phyloP scores from a whole-genome alignment of 2,797 vertebrate genomes.

The Acridotheres tristis region DNA sequence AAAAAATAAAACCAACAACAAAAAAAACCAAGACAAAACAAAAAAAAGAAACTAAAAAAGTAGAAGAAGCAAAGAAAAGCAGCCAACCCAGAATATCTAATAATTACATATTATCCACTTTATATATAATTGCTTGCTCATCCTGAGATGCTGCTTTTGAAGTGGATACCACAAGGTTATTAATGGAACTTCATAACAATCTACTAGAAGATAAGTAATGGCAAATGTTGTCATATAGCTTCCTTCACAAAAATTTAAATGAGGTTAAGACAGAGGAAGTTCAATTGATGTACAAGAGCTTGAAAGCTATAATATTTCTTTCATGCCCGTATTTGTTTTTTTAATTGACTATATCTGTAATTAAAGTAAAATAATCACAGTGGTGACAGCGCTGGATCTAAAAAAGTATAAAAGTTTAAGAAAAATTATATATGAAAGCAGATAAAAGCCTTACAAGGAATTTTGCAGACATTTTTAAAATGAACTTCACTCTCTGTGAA shows the following conservation, averaged over 20 bases:
- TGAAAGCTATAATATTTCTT: not conserved
- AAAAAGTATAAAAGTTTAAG: not conserved
- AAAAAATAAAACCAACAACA: too few relatives aligned
- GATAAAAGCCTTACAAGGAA: not conserved
- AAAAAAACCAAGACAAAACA: too few relatives aligned
- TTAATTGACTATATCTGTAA: not conserved
- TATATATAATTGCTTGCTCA: not conserved
- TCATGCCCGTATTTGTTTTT: not conserved
- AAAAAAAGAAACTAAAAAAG: too few relatives aligned
- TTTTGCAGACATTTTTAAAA: not conserved
- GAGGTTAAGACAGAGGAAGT: not conserved
- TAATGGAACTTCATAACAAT: not conserved
- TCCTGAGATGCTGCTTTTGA: not conserved
- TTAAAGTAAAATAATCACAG: not conserved
- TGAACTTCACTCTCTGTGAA: not conserved
- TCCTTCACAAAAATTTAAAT: not conserved
- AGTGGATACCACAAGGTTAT: not conserved
- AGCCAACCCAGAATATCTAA: not conserved
- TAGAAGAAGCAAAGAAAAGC: not conserved
- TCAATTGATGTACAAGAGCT: not conserved
- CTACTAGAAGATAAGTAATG: not conserved
- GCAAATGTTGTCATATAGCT: not conserved
- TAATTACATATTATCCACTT: slow-evolving; percentile 44
- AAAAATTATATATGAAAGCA: not conserved
- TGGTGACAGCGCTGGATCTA: not conserved